phyloP scores from a whole-genome alignment of 1,140 invertebrate species.

The Drosophila yakuba region DNA sequence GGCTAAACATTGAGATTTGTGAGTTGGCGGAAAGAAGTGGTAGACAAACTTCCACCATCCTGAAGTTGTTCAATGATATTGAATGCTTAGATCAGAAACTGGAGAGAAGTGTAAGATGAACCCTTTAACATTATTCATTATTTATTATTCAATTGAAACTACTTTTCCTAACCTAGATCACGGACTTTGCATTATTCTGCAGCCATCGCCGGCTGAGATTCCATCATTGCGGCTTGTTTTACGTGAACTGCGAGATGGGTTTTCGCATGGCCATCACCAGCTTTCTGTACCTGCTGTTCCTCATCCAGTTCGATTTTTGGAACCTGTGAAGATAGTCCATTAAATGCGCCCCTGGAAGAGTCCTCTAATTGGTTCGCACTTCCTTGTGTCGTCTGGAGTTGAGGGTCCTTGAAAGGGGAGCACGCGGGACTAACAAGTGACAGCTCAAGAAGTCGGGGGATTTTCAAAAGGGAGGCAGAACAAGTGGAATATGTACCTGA shows the following conservation, averaged over 20 bases:
- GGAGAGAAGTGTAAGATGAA: slow-evolving; percentile 36
- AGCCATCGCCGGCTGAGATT: slow-evolving; percentile 37
- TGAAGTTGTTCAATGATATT: slow-evolving; percentile 43
- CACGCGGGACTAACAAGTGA: slow-evolving; percentile 32
- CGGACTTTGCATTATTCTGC: slow-evolving; percentile 40
- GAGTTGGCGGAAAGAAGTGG: slow-evolving; percentile 30
- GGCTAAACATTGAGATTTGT: slow-evolving; percentile 48
- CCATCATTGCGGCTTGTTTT: slow-evolving; percentile 50
- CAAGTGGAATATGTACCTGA: slow-evolving; percentile 22
- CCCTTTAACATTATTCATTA: too few relatives aligned
- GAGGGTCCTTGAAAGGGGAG: slow-evolving; percentile 4
- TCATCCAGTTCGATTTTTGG: slow-evolving; percentile 36
- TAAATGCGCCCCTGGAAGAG: slow-evolving; percentile 1
- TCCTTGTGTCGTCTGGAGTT: slow-evolving; percentile 33
- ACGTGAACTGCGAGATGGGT: slow-evolving; percentile 50
- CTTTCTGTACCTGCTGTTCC: slow-evolving; percentile 30
- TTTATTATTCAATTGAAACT: too few relatives aligned
- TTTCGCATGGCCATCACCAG: slow-evolving; percentile 36
- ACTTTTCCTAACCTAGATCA: slow-evolving; percentile 4
- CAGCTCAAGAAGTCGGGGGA: slow-evolving; percentile 21
- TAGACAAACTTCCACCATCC: slow-evolving; percentile 28
- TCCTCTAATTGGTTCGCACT: slow-evolving; percentile 38
- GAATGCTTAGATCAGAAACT: slow-evolving; percentile 12
- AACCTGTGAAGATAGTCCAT: slow-evolving; percentile 26
- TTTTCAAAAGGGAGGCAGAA: slow-evolving; percentile 6